Evolutionary conservation across 35 echinoderm and acorn worm species (phyloP), one percentile per base, ranked within the genome.

Genomic region (Heliocidaris erythrogramma): DNA sequence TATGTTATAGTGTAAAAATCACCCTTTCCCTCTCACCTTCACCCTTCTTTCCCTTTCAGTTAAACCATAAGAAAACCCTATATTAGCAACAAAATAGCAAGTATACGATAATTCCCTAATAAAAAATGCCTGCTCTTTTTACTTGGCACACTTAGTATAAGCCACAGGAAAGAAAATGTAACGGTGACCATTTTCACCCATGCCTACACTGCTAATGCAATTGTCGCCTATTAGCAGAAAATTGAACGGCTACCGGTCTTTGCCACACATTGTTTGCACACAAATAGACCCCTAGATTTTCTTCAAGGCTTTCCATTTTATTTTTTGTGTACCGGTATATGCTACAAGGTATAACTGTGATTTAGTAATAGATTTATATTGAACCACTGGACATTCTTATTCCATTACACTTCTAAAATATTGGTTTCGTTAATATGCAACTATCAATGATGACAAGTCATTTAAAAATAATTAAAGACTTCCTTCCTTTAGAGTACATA

Each of bases 161-260:
- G 16, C 31, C 18, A 89, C 87, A 89, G 87, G 87, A 89, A 89
- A 47, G 31, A 89, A 32, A 48, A 47, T 16, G 87, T 89, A 89
- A 89, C 47, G 87, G 87, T 89, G 87, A 89, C 87, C 87, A 89
- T 89, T 32, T 32, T 32, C 29, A 47, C 31, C 31, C 87, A 47
- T 47, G 47, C 31, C 87, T 48, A 47, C 31, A 48, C 87, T 48
- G 18, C 87, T 89, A 89, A 89, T 89, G 87, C 29, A 89, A 89
- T 89, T 89, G 87, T 89, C 87, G 24, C 87, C 87, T 30, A 89
- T 89, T 89, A 89, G 87, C 87, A 24, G 47, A 48, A 89, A 89
- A 32, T 48, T 89, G 87, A 48, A 89, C 30, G 87, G 87, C 87
- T 89, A 89, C 87, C 87, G 47, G 87, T 89, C 87, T 89, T 89